Evolutionary conservation across 2,113 vertebrate species (phyloP).

Genomic region (Rafetus swinhoei): DNA sequence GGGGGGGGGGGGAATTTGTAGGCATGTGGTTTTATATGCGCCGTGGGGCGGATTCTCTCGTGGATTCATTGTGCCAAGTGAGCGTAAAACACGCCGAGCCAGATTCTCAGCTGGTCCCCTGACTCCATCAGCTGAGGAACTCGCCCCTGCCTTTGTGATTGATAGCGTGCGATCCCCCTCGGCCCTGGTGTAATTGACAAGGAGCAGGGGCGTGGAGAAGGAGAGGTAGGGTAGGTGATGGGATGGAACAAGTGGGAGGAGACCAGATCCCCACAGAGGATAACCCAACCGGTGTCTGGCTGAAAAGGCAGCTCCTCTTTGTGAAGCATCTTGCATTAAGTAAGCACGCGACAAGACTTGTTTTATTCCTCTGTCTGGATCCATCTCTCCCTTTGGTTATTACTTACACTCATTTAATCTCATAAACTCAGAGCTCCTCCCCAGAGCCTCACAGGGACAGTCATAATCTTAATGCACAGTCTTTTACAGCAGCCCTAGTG

Average conservation of each 20-base stretch:
- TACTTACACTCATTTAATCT: constrained; percentile 30
- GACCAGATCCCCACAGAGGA: not conserved
- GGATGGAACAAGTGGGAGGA: rapidly evolving
- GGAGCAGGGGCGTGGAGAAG: not conserved
- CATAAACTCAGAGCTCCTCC: not conserved
- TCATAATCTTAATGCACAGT: not conserved
- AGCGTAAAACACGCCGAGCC: not conserved
- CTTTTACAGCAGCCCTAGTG: not conserved
- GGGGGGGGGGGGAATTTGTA: too few species aligned
- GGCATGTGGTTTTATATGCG: too few species aligned
- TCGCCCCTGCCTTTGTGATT: not conserved
- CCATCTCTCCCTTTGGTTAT: not conserved
- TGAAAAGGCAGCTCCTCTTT: rapidly evolving
- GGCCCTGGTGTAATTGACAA: not conserved
- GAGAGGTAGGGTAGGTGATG: not conserved
- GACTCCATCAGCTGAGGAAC: not conserved
- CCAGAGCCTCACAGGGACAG: not conserved
- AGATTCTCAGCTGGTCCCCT: not conserved
- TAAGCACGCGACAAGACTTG: not conserved
- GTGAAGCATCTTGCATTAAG: not conserved
- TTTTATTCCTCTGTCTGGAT: not conserved
- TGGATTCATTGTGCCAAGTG: rapidly evolving
- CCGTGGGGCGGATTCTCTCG: not conserved
- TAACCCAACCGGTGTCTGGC: not conserved
- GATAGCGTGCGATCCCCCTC: not conserved